A percentile compares a stretch with the other conserved stretches of the same genome.
These are phyloP conservation scores for Plutomurus gul DNA, from an alignment of 1,140 invertebrate genomes.

Conservation along the genomic window DNA sequence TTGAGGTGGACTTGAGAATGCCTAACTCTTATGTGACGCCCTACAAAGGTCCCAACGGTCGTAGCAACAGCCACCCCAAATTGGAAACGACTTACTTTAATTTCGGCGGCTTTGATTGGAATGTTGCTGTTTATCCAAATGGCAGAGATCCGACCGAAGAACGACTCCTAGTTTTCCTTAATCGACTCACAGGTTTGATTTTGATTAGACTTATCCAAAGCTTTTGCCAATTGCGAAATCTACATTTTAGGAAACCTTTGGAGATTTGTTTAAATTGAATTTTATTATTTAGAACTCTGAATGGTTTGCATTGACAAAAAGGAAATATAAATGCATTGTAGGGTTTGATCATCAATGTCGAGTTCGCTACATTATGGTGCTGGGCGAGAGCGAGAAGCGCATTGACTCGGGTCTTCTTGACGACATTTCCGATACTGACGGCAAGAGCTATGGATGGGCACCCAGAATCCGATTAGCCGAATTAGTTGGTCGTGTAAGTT, in stretches of 20 bases:
- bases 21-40: conserved; percentile 58
- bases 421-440: conserved; percentile 75
- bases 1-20: conserved; percentile 71
- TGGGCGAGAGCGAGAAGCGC: conserved; percentile 67
- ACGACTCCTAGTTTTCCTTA: conserved; percentile 67
- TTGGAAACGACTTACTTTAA: conserved; percentile 73
- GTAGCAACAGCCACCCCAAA: conserved; percentile 58
- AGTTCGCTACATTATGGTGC: conserved; percentile 68
- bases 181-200: conserved; percentile 77
- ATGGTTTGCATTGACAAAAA: too few relatives aligned
- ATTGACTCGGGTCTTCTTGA: conserved; percentile 78
- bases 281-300: too few relatives aligned
- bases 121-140: conserved; percentile 72
- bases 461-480: conserved; percentile 67
- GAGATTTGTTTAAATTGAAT: too few relatives aligned
- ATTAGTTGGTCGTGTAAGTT: conserved; percentile 63
- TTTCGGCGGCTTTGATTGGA: conserved; percentile 85
- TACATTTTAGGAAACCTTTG: too few relatives aligned
- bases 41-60: conserved; percentile 37
- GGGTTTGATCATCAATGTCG: conserved; percentile 79
- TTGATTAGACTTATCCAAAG: conserved; percentile 68
- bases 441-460: conserved; percentile 74
- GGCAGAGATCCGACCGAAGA: conserved; percentile 62
- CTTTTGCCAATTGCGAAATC: conserved; percentile 72
- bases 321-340: too few relatives aligned